Evolutionary conservation across 2,888 invertebrate genomes (phyloP).

Genomic region (Embidobia sp.): DNA sequence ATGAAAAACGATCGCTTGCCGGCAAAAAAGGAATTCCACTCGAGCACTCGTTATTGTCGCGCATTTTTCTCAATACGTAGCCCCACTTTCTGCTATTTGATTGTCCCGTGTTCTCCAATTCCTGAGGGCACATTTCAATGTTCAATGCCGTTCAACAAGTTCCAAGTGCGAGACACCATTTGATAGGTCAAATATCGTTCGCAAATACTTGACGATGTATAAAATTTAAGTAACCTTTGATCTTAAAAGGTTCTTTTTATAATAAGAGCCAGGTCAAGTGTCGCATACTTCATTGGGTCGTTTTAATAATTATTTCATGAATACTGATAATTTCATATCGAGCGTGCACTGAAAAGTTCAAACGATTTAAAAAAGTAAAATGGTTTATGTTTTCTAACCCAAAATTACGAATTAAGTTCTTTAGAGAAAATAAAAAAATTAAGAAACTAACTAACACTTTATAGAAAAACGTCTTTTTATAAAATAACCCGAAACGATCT

Average conservation of each 20-base stretch:
- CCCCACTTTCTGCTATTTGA: constrained; percentile 29
- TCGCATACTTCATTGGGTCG: background rate
- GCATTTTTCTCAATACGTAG: constrained; percentile 29
- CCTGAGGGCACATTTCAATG: constrained; percentile 50
- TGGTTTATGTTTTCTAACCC: too few species aligned
- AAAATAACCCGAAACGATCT: too few species aligned
- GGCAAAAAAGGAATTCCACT: constrained; percentile 19
- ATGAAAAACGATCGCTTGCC: too few species aligned
- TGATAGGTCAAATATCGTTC: constrained; percentile 42
- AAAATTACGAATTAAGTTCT: too few species aligned
- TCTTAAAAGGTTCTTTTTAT: constrained; percentile 17
- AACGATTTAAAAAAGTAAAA: too few species aligned
- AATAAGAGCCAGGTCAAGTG: background rate
- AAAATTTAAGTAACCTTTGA: constrained; percentile 31
- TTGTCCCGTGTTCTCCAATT: constrained; percentile 44
- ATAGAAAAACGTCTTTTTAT: too few species aligned
- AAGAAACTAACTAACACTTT: too few species aligned
- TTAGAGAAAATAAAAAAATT: too few species aligned
- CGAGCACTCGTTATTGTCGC: constrained; percentile 39
- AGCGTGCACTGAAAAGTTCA: too few species aligned
- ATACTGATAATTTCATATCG: too few species aligned
- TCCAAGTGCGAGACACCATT: constrained; percentile 21
- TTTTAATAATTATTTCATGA: background rate
- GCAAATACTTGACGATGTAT: constrained; percentile 37
- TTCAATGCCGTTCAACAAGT: constrained; percentile 43